These are phyloP conservation scores for Trichomalopsis sarcophagae DNA, from an alignment of 1,140 invertebrate genomes.

Conservation along the genomic window DNA sequence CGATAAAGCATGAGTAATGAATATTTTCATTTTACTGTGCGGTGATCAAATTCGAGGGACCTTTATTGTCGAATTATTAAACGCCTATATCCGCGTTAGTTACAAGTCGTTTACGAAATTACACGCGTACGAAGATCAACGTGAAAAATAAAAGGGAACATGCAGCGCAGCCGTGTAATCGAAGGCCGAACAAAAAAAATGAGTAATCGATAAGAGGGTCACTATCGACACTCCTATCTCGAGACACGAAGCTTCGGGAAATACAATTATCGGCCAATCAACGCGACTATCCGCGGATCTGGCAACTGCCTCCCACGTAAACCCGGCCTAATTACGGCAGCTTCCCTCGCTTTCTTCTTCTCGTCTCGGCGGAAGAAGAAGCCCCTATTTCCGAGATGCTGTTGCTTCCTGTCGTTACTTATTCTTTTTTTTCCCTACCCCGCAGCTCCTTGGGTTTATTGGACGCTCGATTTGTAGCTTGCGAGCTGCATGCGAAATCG, in stretches of 20 bases:
- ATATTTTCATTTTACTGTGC: too few relatives aligned
- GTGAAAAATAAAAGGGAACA: too few relatives aligned
- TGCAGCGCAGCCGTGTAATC: too few relatives aligned
- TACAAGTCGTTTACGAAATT: too few relatives aligned
- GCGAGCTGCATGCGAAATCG: background rate
- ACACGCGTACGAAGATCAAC: too few relatives aligned
- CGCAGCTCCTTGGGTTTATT: too few relatives aligned
- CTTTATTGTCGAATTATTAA: background rate
- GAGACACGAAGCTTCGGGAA: slow-evolving; percentile 48
- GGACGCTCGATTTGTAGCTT: background rate
- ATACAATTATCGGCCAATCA: slow-evolving; percentile 63
- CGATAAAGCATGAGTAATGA: too few relatives aligned
- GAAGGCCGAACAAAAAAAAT: slow-evolving; percentile 5
- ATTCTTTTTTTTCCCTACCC: background rate
- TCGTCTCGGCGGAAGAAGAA: slow-evolving; percentile 8
- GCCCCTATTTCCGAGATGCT: background rate
- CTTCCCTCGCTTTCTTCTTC: background rate
- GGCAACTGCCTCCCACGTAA: background rate
- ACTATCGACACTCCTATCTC: background rate
- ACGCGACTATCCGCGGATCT: slow-evolving; percentile 44
- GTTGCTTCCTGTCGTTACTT: background rate
- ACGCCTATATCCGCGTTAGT: background rate
- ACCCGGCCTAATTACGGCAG: slow-evolving; percentile 18
- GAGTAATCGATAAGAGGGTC: slow-evolving; percentile 16
- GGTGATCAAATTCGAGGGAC: too few relatives aligned